Evolutionary conservation across 2,797 vertebrate species (phyloP).

Genomic region (Lithobates sylvaticus): DNA sequence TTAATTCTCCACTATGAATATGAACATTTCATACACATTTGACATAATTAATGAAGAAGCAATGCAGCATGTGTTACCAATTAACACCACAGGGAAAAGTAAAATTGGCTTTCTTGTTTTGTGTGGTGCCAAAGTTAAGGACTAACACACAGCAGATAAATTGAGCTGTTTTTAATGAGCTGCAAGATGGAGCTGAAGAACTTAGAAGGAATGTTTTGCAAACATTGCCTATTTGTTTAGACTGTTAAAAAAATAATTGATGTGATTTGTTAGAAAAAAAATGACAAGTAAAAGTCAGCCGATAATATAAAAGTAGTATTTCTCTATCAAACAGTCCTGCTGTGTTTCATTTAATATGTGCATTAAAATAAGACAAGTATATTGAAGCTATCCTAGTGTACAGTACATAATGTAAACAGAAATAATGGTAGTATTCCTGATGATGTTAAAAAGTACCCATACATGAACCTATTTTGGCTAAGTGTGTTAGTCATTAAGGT

Average conservation of each 20-base stretch:
- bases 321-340: constrained; percentile 5
- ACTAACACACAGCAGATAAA: constrained; percentile 87
- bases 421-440: too few species aligned
- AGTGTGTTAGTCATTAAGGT: too few species aligned
- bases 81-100: constrained; percentile 90
- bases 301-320: constrained; percentile 23
- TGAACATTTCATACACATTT: constrained; percentile 81
- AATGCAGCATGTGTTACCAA: constrained; percentile 86
- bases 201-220: constrained; percentile 78
- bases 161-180: constrained; percentile 89
- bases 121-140: constrained; percentile 85
- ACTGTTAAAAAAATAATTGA: constrained; percentile 79
- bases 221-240: constrained; percentile 80
- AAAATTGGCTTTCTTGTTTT: constrained; percentile 86
- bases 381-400: too few species aligned
- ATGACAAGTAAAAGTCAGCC: constrained; percentile 32
- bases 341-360: constrained; percentile 15
- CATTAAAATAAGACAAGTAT: background rate
- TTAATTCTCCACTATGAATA: constrained; percentile 78
- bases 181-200: constrained; percentile 79
- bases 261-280: constrained; percentile 72
- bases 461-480: too few species aligned
- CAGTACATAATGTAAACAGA: too few species aligned
- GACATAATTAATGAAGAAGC: constrained; percentile 92
- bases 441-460: too few species aligned